A percentile compares a stretch with the other conserved stretches of the same genome.
Evolutionary conservation across 2,888 invertebrate species (phyloP).

Genomic region (Ganaspis brasiliensis): DNA sequence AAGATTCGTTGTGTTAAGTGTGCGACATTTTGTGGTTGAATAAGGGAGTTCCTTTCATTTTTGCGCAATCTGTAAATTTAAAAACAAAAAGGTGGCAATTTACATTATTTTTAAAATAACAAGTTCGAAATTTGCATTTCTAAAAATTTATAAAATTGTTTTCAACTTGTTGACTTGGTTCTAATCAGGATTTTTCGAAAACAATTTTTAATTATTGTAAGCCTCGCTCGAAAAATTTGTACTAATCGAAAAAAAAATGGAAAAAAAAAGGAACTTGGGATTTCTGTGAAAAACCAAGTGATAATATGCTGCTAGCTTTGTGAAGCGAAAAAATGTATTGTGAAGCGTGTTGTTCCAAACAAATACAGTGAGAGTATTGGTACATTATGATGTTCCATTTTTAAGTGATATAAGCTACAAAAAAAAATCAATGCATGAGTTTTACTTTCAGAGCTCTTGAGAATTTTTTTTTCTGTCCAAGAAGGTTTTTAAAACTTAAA

Average conservation of each 20-base stretch:
- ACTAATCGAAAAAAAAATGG: neutral
- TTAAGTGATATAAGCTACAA: constrained; percentile 12
- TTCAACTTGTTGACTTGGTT: no score
- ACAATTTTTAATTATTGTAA: neutral
- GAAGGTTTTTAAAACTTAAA: no score
- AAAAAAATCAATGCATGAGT: constrained; percentile 9
- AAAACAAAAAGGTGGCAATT: neutral
- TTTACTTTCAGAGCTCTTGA: neutral
- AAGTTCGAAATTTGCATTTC: no score
- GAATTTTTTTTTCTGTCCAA: neutral
- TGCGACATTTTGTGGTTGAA: neutral
- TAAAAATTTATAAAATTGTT: no score
- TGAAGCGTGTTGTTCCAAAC: constrained; percentile 30
- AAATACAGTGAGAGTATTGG: constrained; percentile 49
- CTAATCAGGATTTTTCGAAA: no score
- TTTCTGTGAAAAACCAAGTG: constrained; percentile 47
- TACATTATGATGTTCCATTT: constrained; percentile 43
- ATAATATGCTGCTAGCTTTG: constrained; percentile 50
- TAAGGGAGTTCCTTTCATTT: neutral
- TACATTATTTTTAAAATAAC: no score
- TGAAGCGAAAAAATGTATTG: constrained; percentile 51
- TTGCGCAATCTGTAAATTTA: neutral
- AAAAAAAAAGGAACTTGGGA: neutral
- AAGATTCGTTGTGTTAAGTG: constrained; percentile 74
- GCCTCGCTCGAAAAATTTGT: constrained; percentile 25